A percentile compares a stretch with the other conserved stretches of the same genome.
Conservation (phyloP, 2,888 invertebrate genomes). For the Neoitamus cyanurus region DNA sequence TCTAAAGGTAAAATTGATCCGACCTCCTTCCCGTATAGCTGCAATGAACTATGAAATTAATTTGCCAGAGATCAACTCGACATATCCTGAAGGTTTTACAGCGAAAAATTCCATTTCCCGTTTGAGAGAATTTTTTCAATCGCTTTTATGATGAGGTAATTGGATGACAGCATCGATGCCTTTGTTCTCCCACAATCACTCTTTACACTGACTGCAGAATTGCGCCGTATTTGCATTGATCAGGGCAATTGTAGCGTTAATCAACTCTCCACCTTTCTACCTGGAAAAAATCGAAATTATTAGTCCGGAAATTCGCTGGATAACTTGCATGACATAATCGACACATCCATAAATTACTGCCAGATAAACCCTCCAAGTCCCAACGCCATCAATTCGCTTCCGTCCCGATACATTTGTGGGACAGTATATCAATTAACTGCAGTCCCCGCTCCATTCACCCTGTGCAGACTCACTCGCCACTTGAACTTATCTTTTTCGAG, state of each 20-base stretch:
- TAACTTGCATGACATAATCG: neutral
- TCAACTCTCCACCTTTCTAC: neutral
- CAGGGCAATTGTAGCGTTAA: neutral
- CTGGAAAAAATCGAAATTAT: neutral
- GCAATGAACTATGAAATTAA: constrained; percentile 5
- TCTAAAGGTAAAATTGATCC: neutral
- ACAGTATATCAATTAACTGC: neutral
- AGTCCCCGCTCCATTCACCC: neutral
- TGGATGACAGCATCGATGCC: neutral
- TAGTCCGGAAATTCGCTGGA: neutral
- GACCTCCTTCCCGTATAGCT: neutral
- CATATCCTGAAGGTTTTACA: neutral
- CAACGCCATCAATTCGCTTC: neutral
- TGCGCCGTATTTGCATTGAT: neutral
- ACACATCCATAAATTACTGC: neutral
- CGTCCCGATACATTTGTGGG: neutral
- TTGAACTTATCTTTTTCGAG: neutral
- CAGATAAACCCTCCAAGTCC: neutral
- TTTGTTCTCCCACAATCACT: neutral
- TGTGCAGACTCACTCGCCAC: neutral
- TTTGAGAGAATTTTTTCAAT: neutral
- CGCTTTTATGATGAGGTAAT: neutral
- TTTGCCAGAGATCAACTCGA: neutral
- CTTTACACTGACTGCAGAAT: neutral
- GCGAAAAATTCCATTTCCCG: neutral